Base-by-base conservation (phyloP, 2,888 invertebrate genomes). In the Colostygia pectinataria region DNA sequence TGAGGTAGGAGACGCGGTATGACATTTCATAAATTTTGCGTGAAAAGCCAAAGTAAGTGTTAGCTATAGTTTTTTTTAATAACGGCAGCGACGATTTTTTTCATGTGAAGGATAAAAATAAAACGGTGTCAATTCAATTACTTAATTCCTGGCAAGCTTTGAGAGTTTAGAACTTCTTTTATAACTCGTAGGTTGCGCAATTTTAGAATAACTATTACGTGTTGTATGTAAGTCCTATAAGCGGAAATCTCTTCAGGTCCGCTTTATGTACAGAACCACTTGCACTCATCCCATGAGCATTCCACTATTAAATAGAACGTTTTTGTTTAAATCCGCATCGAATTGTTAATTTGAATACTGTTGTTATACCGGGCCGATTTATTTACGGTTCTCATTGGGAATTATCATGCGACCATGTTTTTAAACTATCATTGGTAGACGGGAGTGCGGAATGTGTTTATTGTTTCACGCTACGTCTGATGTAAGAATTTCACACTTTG, bases 301-400 rank as follows among this genome's bases (percentile, higher is more conserved):
- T 76, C 79, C 75, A 80, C 80, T 86, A 84, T 84, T 83, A 86
- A 88, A 86, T 84, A 84, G 83, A 86, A 80, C 83, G 89, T 86
- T 90, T 84, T 86, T 84, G 86, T 89, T 89, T 90, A 85, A 90
- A 89, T 80, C 86, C 83, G 88, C 74, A 69, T 67, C 89, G 77
- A 89, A 90, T 89, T 63, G 78, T 57, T 83, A 88, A 90, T 89
- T 89, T 80, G 83, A 87, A 84, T 81, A 85, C 78, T 84, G 83
- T 86, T 83, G 81, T 86, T 83, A 83, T 81, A 75, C 77, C 74
- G 77, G 68, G 69, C 75, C 77, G 75, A 80, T 76, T 79, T 79
- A 79, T 80, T 80, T 80, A 83, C 77, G 80, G 77, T 72, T 73
- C 80, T 85, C 85, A 88, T 84, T 76, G 74, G 55, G 59, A 55